Evolutionary conservation across 2,797 vertebrate genomes (phyloP), one percentile per base, ranked within the genome.

Genomic region (Gouania willdenowi): DNA sequence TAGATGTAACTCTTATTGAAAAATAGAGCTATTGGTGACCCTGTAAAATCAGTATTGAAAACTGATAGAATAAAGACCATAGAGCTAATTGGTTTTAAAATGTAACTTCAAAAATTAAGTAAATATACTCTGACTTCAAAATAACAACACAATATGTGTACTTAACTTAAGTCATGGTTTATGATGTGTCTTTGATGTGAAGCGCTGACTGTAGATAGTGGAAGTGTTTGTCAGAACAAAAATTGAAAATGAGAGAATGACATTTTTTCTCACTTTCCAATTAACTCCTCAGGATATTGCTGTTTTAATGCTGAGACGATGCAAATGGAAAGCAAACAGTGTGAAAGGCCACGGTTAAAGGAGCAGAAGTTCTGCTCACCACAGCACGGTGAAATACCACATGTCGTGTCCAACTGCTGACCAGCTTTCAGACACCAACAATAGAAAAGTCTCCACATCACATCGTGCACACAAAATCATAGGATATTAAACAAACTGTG

Each of bases 51-150:
- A n/a, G n/a, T n/a, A n/a, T n/a, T n/a, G n/a, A n/a, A n/a, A n/a
- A n/a, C n/a, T n/a, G n/a, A n/a, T n/a, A n/a, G n/a, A n/a, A n/a
- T n/a, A n/a, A n/a, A n/a, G n/a, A n/a, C n/a, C n/a, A n/a, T n/a
- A n/a, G n/a, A n/a, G n/a, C n/a, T n/a, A n/a, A 12, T 13, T 1
- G 13, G 11, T 26, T 25, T 57, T 55, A 44, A 34, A 55, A 39
- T 23, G 16, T 41, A 42, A 64, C 35, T 31, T 39, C 9, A 28
- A 8, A 24, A 13, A n/a, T n/a, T n/a, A n/a, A n/a, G n/a, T n/a
- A n/a, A n/a, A n/a, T n/a, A n/a, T n/a, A n/a, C n/a, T 61, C 30
- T 57, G 51, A 30, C 36, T 65, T 77, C 62, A 79, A 76, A 73
- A 60, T 20, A 24, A 37, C 49, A 45, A 33, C 41, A 46, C 25